phyloP scores from a whole-genome alignment of 1,140 invertebrate species.

The Drosophila arawakana region DNA sequence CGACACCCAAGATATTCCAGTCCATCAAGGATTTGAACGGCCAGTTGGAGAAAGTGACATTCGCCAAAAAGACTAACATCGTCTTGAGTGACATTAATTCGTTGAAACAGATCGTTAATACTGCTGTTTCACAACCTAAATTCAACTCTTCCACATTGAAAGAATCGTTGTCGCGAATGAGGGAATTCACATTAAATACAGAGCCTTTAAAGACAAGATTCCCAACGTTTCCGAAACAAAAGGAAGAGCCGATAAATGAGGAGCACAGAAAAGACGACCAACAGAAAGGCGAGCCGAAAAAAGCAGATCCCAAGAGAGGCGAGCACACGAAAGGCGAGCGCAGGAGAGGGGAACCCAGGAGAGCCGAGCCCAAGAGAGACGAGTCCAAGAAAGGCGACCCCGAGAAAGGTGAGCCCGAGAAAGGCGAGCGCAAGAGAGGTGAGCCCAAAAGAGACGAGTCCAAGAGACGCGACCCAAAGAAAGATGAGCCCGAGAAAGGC shows the following conservation, averaged over 20 bases:
- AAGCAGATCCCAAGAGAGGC: no score
- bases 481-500: no score
- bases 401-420: no score
- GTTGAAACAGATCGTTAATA: background rate
- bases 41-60: background rate
- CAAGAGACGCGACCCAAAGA: no score
- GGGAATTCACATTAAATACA: background rate
- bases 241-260: background rate
- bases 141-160: background rate
- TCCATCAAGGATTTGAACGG: constrained; percentile 33
- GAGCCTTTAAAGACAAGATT: constrained; percentile 6
- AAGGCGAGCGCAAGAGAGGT: no score
- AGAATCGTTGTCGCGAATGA: constrained; percentile 40
- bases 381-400: no score
- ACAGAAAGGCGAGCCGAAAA: no score
- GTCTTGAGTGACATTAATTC: background rate
- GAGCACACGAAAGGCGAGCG: no score
- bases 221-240: background rate
- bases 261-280: background rate
- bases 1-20: background rate
- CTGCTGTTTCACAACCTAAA: background rate
- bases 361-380: no score
- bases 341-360: no score
- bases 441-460: no score
- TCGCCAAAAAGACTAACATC: background rate